Evolutionary conservation across 2,113 vertebrate species (phyloP), one percentile per base, ranked within the genome.

Genomic region (Odobenus rosmarus): DNA sequence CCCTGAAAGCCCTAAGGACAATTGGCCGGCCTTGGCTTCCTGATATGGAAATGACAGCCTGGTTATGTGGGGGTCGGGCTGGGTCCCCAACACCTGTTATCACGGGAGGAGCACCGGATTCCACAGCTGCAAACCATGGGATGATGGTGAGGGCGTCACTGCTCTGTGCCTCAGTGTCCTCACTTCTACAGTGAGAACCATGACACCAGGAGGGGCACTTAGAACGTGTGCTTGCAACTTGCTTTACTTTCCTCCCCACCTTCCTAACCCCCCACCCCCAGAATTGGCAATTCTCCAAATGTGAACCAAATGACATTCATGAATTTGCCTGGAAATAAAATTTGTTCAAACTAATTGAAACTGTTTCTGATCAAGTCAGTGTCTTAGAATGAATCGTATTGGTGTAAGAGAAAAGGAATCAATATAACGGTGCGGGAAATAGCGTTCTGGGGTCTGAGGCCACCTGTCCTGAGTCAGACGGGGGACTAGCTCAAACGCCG

Each of bases 41-140:
- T 12, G 77, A n/a, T 0, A 53, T 12, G 23, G 15, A 53, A 31
- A 8, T 0, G 10, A 2, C 0, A 1, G 1, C 28, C 71, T 5
- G 23, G 23, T 19, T 4, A 4, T 19, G 39, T 5, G 15, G 33
- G 36, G 4, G 33, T 12, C 2, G 49, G 42, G 36, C 79, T 13
- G 42, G 12, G 33, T 9, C 21, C 36, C 39, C 1, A 39, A 51
- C 0, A 21, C 74, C 72, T 7, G n/a, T 24, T 15, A 31, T 31
- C 31, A 7, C 4, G 2, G 57, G 23, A 13, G 0, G 28, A 18
- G 67, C 18, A 7, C 1, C 4, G 53, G 55, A 13, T 12, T 28
- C 16, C 46, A 11, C 4, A 21, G 7, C 31, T 33, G 42, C 14
- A 3, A 10, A 0, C 19, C 64, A 2, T 28, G 72, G 42, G 19